Base-by-base conservation (phyloP, 1,140 invertebrate species). In the Anadara kagoshimensis region DNA sequence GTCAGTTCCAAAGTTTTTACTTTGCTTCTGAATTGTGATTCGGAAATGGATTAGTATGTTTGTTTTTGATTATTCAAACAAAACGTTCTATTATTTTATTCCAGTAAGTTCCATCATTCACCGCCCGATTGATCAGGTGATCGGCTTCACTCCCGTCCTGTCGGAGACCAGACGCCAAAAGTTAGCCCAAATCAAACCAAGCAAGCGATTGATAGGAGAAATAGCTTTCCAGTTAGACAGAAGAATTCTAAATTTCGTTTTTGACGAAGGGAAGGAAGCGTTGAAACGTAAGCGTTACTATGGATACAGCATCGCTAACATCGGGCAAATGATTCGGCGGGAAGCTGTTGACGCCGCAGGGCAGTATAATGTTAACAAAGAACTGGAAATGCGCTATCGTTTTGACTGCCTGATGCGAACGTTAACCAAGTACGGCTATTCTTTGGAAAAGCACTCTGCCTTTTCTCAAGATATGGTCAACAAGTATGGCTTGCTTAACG, bases 381-480 rank as follows among this genome's bases (percentile, higher is more conserved):
- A 79, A 20, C 12, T 75, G 26, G 73, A 78, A 26, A 63, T 84
- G 26, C 45, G 61, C 1, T 64, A 58, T 22, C 29, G 81, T 22
- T 73, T 84, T 53, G 66, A 80, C 5, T 64, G 70, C 0, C 64
- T 84, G 0, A 49, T 80, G 11, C 44, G 64, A 47, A 62, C 29
- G 2, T 67, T 85, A 1, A 44, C 66, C 8, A 69, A 64, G 3
- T 73, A 76, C 22, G 79, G 76, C 0, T 85, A 84, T 59, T 63
- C 67, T 20, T 24, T 81, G 3, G 76, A 83, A 56, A 47, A 43
- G 1, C 84, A 84, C 59, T 41, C 69, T 0, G 58, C 74, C 5
- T 80, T 85, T 49, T 64, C 84, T 4, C 78, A 79, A 61, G 68
- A 83, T 44, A 76, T 84, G 49, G 77, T 86, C 56, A 84, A 86